These are phyloP conservation scores for Camponotus floridanus DNA, from an alignment of 1,140 invertebrate genomes.

Conservation along the genomic window DNA sequence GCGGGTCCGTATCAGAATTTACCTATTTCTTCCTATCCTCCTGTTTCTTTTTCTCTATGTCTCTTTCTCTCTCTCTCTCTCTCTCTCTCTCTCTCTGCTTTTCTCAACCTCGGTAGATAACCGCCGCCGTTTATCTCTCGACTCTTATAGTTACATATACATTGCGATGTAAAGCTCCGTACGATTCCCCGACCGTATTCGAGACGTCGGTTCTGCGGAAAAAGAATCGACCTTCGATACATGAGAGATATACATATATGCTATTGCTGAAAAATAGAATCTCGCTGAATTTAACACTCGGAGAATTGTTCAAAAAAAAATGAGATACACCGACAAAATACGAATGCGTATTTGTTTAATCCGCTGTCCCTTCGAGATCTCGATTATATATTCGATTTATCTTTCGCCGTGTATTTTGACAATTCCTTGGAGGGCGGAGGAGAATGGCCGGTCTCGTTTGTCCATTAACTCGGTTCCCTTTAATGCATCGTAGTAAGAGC, in stretches of 20 bases:
- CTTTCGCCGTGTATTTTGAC: conserved; percentile 22
- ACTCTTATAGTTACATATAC: conserved; percentile 57
- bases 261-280: not conserved
- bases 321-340: not conserved
- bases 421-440: conserved; percentile 43
- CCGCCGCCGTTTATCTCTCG: conserved; percentile 79
- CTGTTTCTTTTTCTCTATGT: conserved; percentile 63
- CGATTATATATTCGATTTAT: conserved; percentile 13
- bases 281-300: conserved; percentile 1
- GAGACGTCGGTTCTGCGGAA: conserved; percentile 54
- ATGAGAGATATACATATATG: conserved; percentile 5
- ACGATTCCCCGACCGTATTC: conserved; percentile 63
- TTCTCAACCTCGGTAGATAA: conserved; percentile 71
- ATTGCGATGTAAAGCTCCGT: conserved; percentile 67
- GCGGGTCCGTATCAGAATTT: conserved; percentile 52
- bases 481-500: conserved; percentile 65
- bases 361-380: not conserved
- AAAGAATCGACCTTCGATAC: conserved; percentile 48
- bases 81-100: conserved; percentile 37
- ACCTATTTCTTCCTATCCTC: conserved; percentile 53
- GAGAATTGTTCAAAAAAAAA: not conserved
- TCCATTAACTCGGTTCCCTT: conserved; percentile 73
- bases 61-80: conserved; percentile 49
- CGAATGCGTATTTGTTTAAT: not conserved
- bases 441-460: conserved; percentile 55